These are phyloP conservation scores for Ctenicera cuprea DNA, from an alignment of 2,888 invertebrate genomes.

Conservation along the genomic window DNA sequence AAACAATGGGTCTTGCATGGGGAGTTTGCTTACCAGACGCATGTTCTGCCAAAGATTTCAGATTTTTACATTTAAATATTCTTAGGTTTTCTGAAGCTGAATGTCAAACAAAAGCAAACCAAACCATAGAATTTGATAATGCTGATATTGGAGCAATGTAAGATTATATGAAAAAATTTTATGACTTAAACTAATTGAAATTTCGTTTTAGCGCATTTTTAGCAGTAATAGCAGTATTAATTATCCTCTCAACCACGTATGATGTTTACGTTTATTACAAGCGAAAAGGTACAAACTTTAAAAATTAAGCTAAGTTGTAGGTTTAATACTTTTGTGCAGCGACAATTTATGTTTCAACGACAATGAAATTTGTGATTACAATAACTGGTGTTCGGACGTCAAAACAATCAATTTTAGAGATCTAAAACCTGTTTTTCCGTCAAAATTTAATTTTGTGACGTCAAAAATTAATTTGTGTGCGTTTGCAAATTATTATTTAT, in stretches of 20 bases:
- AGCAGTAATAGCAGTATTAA: conserved; percentile 1
- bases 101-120: conserved; percentile 40
- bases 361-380: too few relatives aligned
- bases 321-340: too few relatives aligned
- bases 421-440: too few relatives aligned
- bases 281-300: background rate
- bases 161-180: background rate
- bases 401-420: too few relatives aligned
- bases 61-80: conserved; percentile 4
- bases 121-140: conserved; percentile 21
- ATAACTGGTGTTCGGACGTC: too few relatives aligned
- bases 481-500: too few relatives aligned
- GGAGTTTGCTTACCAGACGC: conserved; percentile 42
- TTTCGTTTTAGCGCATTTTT: conserved; percentile 36
- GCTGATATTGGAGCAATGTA: conserved; percentile 42
- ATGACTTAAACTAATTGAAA: background rate
- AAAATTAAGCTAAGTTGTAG: too few relatives aligned
- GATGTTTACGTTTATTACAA: conserved; percentile 54
- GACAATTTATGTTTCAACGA: too few relatives aligned
- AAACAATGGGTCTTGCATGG: conserved; percentile 32
- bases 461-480: too few relatives aligned
- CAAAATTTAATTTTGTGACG: too few relatives aligned
- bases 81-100: conserved; percentile 31
- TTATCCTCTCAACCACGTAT: conserved; percentile 24
- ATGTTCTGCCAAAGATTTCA: conserved; percentile 38